Evolutionary conservation across 2,113 vertebrate genomes (phyloP).

Genomic region (Trogon melanurus): DNA sequence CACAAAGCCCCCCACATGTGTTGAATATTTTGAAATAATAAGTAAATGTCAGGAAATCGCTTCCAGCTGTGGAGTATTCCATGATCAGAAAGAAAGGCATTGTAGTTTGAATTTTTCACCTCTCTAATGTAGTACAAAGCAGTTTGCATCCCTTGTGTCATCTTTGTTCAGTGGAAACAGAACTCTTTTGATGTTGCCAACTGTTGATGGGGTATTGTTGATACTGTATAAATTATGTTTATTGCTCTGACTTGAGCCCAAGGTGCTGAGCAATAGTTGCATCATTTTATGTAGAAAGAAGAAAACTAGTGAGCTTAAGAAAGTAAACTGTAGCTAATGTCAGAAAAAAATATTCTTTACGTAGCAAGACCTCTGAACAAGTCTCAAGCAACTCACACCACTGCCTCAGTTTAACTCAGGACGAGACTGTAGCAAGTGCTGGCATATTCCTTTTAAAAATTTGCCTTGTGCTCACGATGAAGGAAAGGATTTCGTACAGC

Average conservation of each 20-base stretch:
- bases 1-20: neutral
- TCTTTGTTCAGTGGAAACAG: constrained; percentile 22
- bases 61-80: neutral
- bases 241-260: constrained; percentile 26
- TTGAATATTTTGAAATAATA: neutral
- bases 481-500: neutral
- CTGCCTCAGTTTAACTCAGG: neutral
- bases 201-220: constrained; percentile 43
- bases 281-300: constrained; percentile 3
- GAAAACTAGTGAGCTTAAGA: constrained; percentile 26
- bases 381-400: neutral
- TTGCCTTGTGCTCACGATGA: neutral
- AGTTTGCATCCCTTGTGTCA: constrained; percentile 36
- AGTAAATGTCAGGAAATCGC: constrained; percentile 18
- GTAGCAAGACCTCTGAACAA: neutral
- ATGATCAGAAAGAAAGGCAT: constrained; percentile 24
- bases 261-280: neutral
- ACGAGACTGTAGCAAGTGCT: neutral
- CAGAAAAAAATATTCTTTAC: neutral
- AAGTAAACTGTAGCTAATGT: neutral
- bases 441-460: neutral
- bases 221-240: constrained; percentile 33
- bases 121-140: constrained; percentile 32
- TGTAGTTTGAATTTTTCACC: constrained; percentile 58
- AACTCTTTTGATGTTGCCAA: constrained; percentile 42